These are phyloP conservation scores for Trichogramma evanescens DNA, from an alignment of 2,888 invertebrate genomes.

Conservation along the genomic window DNA sequence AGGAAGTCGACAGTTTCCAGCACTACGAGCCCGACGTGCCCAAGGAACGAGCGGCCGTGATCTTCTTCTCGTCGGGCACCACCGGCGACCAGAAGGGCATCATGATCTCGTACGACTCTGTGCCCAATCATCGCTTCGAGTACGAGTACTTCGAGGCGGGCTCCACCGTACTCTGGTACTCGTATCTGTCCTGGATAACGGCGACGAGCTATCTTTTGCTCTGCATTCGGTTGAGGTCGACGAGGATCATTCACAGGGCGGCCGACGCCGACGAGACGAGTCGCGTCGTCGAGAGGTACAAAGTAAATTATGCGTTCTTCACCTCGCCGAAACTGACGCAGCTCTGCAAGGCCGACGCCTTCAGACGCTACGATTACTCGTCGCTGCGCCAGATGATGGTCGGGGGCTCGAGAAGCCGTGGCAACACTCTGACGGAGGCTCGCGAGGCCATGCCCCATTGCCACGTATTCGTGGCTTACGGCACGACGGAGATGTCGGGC, in stretches of 20 bases:
- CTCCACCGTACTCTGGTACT: not conserved
- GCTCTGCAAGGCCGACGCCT: not conserved
- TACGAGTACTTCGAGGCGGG: not conserved
- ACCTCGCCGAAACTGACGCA: not conserved
- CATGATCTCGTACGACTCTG: constrained; percentile 11
- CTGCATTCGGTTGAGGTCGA: constrained; percentile 14
- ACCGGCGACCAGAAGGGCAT: constrained; percentile 37
- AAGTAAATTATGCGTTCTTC: not conserved
- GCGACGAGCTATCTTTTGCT: not conserved
- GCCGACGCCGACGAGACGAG: constrained; percentile 28
- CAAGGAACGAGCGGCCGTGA: constrained; percentile 25
- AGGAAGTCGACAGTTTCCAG: constrained; percentile 26
- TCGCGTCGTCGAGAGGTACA: constrained; percentile 22
- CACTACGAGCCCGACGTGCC: constrained; percentile 22
- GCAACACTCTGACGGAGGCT: not conserved
- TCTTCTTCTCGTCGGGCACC: constrained; percentile 37
- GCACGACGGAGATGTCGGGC: constrained; percentile 2
- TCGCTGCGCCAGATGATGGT: not conserved
- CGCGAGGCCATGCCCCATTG: not conserved
- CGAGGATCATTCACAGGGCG: constrained; percentile 26
- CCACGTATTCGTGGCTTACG: not conserved
- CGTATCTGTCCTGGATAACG: constrained; percentile 4
- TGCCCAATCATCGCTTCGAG: not conserved
- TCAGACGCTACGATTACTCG: constrained; percentile 1
- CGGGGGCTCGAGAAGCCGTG: not conserved